These are phyloP conservation scores for Apamea crenata DNA, from an alignment of 2,888 invertebrate species.

Conservation along the genomic window DNA sequence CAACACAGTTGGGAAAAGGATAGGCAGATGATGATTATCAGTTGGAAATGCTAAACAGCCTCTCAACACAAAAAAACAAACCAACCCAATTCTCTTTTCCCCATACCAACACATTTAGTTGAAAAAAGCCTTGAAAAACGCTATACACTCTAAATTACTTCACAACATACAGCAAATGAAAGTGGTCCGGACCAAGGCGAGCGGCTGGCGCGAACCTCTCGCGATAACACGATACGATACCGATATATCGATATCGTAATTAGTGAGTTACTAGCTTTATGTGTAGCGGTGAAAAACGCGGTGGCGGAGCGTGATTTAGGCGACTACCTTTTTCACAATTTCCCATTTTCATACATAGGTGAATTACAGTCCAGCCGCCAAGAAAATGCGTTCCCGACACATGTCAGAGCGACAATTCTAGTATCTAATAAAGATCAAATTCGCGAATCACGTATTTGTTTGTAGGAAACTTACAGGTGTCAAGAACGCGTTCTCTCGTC, in stretches of 20 bases:
- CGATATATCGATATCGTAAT: constrained; percentile 56
- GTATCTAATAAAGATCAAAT: no score
- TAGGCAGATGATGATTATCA: background rate
- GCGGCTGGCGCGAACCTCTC: constrained; percentile 44
- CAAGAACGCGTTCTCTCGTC: no score
- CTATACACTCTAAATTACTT: constrained; percentile 53
- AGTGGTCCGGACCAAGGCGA: constrained; percentile 61
- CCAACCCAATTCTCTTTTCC: background rate
- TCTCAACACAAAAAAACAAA: background rate
- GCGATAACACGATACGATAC: constrained; percentile 46
- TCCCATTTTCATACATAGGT: background rate
- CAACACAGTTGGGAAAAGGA: no score
- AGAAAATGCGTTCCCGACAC: no score
- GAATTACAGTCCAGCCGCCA: no score
- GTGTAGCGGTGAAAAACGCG: background rate
- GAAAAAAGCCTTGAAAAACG: constrained; percentile 47
- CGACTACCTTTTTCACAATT: background rate
- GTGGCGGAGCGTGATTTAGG: background rate
- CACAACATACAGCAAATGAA: constrained; percentile 52
- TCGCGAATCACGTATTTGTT: no score
- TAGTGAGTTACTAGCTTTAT: constrained; percentile 37
- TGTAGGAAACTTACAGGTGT: no score
- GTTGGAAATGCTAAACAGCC: background rate
- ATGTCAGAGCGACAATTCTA: no score
- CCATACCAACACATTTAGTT: constrained; percentile 3